Base-by-base conservation (phyloP, 2,797 vertebrate genomes). In the Mus minutoides region DNA sequence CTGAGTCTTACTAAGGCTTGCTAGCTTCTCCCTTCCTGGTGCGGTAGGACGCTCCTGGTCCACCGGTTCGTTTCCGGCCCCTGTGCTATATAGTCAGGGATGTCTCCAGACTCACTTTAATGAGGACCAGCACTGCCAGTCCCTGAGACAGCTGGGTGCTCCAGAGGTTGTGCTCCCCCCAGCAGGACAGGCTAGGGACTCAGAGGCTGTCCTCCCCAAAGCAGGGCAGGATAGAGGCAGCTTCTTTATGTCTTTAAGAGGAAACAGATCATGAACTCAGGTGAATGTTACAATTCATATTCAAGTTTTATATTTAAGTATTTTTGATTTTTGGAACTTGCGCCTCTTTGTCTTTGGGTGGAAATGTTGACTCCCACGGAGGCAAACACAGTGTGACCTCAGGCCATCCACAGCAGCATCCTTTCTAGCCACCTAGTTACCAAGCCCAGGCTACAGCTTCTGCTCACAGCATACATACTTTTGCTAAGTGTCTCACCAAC, bases 201-300 rank as follows among this genome's bases (percentile, higher is more conserved):
- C 10, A 76, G 26, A 62, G 34, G 4, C 24, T 0, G 21, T 49
- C 10, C 56, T 26, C 90, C 76, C 56, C 60, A 37, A 69, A 46
- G 21, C 6, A 40, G 46, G 60, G 26, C 3, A 54, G 34, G 54
- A 19, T 52, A 40, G 75, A 12, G 3, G 52, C 4, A 26, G n/a
- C n/a, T 29, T 73, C 84, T 71, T 40, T 75, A 75, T 87, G 60
- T 80, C 84, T 91, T 82, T 86, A 69, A 89, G 78, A 76, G 83
- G 89, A 95, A 91, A 71, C 67, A n/a, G 7, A 52, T 60, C 69
- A 19, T 5, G 29, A 88, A 19, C 75, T 76, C 77, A 88, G 75
- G 37, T 4, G n/a, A 60, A 34, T n/a, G 73, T 75, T 95, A 31
- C 29, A 86, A 31, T 60, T 88, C 13, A 31, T 54, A 77, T 91